These are phyloP conservation scores for Heliconius ismenius DNA, from an alignment of 2,888 invertebrate species.

Conservation along the genomic window DNA sequence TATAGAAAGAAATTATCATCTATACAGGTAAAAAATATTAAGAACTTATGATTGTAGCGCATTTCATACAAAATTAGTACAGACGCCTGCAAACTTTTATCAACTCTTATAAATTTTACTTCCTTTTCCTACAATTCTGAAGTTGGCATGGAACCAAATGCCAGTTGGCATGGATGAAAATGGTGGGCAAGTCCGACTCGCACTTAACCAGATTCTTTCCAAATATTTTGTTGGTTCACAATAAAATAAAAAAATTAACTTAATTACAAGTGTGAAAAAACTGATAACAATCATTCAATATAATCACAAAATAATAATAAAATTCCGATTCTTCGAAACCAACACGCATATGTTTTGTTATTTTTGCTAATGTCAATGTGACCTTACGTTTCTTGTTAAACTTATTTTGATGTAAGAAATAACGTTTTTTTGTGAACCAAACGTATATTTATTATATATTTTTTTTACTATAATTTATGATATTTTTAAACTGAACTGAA, in stretches of 20 bases:
- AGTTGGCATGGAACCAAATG: too few relatives aligned
- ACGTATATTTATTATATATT: neutral
- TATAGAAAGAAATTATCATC: neutral
- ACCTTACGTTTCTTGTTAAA: conserved; percentile 32
- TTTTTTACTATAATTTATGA: conserved; percentile 11
- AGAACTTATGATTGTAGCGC: too few relatives aligned
- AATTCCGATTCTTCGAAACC: conserved; percentile 33
- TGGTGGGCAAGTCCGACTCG: too few relatives aligned
- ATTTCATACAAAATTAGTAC: too few relatives aligned
- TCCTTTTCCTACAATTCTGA: too few relatives aligned
- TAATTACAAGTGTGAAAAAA: neutral
- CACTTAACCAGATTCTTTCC: too few relatives aligned
- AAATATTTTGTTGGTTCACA: too few relatives aligned
- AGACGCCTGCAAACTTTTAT: too few relatives aligned
- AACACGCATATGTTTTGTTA: conserved; percentile 35
- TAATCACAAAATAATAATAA: neutral
- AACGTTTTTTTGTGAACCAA: neutral
- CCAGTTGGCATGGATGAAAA: too few relatives aligned
- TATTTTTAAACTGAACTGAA: conserved; percentile 10
- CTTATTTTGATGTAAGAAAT: conserved; percentile 14
- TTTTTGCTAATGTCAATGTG: conserved; percentile 34
- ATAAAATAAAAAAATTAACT: neutral
- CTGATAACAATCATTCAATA: conserved; percentile 1
- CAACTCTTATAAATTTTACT: too few relatives aligned
- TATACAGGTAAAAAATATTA: too few relatives aligned